These are phyloP conservation scores for Smutsia temminckii DNA, from an alignment of 2,797 vertebrate species.

Conservation along the genomic window DNA sequence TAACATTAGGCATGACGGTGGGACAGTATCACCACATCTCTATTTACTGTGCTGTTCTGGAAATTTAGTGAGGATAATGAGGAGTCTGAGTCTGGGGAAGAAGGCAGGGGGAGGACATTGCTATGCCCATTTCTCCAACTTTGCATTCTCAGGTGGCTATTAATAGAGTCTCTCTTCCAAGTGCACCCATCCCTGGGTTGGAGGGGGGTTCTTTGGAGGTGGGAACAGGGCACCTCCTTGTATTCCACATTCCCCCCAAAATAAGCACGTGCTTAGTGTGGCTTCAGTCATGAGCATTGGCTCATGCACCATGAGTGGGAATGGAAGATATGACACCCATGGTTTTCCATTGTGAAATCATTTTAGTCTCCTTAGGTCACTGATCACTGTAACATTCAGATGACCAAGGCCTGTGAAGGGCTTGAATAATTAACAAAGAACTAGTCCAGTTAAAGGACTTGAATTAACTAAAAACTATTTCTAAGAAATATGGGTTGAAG, in stretches of 20 bases:
- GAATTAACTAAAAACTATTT: background rate
- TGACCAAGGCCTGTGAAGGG: background rate
- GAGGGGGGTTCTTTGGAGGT: background rate
- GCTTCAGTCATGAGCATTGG: background rate
- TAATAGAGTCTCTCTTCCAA: background rate
- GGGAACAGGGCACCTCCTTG: background rate
- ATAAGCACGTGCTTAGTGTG: background rate
- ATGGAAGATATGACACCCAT: background rate
- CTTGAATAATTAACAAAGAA: background rate
- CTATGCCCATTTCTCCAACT: background rate
- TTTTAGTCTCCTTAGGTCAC: background rate
- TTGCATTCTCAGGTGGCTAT: background rate
- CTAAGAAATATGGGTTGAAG: background rate
- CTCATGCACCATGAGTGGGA: background rate
- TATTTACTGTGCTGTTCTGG: background rate
- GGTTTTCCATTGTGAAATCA: background rate
- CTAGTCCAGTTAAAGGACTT: background rate
- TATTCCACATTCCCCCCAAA: background rate
- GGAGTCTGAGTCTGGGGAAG: background rate
- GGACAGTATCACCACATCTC: background rate
- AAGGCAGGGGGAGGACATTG: background rate
- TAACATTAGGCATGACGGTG: fast-evolving
- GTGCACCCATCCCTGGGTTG: background rate
- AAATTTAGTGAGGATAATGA: background rate
- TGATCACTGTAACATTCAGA: background rate